Conservation (phyloP, 2,797 vertebrate genomes). For the Anguilla obscura region DNA sequence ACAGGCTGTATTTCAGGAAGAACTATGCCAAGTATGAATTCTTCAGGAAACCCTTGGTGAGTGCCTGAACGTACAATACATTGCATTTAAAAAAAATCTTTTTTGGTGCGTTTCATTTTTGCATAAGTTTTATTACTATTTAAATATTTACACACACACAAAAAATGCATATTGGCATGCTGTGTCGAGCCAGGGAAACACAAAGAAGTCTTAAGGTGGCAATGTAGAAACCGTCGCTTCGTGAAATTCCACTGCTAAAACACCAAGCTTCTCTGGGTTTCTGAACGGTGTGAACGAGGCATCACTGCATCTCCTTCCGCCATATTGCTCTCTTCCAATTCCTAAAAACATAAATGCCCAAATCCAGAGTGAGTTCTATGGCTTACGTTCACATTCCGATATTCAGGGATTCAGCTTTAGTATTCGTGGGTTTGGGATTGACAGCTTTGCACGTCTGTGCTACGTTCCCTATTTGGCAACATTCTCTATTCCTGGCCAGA, state of each 20-base stretch:
- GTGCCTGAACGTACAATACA: slow-evolving; percentile 44
- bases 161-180: too few relatives aligned
- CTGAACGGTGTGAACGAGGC: neutral
- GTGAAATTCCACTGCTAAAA: too few relatives aligned
- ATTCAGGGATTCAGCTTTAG: neutral
- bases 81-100: slow-evolving; percentile 12
- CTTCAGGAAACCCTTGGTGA: slow-evolving; percentile 95
- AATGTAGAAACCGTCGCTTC: too few relatives aligned
- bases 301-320: neutral
- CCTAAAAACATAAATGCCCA: neutral
- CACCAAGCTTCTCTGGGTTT: neutral
- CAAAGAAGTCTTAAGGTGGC: too few relatives aligned
- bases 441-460: neutral
- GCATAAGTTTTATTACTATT: neutral
- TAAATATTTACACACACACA: too few relatives aligned
- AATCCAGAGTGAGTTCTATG: too few relatives aligned
- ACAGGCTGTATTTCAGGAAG: slow-evolving; percentile 91
- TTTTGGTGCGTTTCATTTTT: neutral
- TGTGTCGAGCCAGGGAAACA: too few relatives aligned
- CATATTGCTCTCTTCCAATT: neutral
- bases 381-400: too few relatives aligned
- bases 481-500: neutral
- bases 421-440: neutral
- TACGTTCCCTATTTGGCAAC: neutral
- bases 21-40: slow-evolving; percentile 98